Percentiles rank a stretch among this genome's conserved stretches.
Conservation (phyloP, 2,113 vertebrate species). For the Lampris incognitus region DNA sequence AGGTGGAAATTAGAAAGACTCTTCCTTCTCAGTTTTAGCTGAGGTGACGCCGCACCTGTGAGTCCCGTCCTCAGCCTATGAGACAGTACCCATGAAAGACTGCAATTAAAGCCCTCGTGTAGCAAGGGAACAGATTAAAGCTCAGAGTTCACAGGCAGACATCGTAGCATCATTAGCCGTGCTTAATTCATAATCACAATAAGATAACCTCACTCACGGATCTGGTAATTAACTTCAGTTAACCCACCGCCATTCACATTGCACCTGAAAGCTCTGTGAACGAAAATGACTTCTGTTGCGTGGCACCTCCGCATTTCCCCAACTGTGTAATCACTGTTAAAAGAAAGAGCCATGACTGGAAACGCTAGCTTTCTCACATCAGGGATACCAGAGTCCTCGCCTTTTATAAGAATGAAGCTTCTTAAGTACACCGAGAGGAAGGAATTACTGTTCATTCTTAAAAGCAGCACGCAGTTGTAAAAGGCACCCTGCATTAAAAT, state of each 20-base stretch:
- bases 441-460: background rate
- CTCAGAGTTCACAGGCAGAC: slow-evolving; percentile 57
- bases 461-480: background rate
- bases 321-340: background rate
- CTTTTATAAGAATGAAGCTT: background rate
- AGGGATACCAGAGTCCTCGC: background rate
- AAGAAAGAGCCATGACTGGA: background rate
- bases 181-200: slow-evolving; percentile 64
- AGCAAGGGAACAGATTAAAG: slow-evolving; percentile 60
- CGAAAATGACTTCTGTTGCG: slow-evolving; percentile 10
- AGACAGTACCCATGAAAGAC: slow-evolving; percentile 67
- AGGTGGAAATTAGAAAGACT: slow-evolving; percentile 41
- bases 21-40: background rate
- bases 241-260: slow-evolving; percentile 41
- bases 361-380: background rate
- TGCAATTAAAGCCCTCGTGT: slow-evolving; percentile 68
- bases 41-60: background rate
- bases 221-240: slow-evolving; percentile 56
- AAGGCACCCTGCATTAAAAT: background rate
- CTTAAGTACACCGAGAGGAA: slow-evolving; percentile 16
- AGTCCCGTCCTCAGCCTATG: slow-evolving; percentile 34
- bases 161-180: slow-evolving; percentile 52
- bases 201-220: slow-evolving; percentile 49
- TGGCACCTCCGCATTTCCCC: background rate
- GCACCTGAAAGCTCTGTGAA: slow-evolving; percentile 37